These are phyloP conservation scores for Oikopleura dioica DNA, from an alignment of 23 tunicate species.

Conservation along the genomic window DNA sequence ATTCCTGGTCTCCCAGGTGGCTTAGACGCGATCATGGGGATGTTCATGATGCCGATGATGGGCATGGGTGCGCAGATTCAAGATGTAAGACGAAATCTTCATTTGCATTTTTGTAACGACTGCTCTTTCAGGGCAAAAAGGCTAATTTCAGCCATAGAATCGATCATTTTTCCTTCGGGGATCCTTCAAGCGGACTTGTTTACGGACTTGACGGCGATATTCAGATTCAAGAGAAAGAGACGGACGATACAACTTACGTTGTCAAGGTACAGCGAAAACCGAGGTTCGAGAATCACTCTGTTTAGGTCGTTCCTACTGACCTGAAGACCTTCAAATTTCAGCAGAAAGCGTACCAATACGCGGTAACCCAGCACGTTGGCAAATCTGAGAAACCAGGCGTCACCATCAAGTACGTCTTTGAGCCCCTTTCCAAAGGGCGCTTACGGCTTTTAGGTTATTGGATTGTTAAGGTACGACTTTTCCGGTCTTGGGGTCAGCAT, in stretches of 20 bases:
- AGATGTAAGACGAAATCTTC: too few species aligned
- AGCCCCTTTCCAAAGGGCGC: too few species aligned
- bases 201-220: neutral
- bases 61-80: too few species aligned
- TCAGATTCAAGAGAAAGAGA: neutral
- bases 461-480: neutral
- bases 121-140: too few species aligned
- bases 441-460: too few species aligned
- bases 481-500: constrained; percentile 8
- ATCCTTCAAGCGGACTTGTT: neutral
- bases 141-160: neutral
- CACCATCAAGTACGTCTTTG: neutral
- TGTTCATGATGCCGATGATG: neutral
- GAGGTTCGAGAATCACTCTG: too few species aligned
- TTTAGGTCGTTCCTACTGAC: neutral
- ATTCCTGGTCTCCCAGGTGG: neutral
- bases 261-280: too few species aligned
- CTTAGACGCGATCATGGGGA: neutral
- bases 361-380: neutral
- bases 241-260: too few species aligned
- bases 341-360: neutral
- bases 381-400: neutral
- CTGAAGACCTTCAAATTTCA: neutral
- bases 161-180: constrained; percentile 7
- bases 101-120: neutral